Base-by-base conservation (phyloP, 2,888 invertebrate species). In the Temnothorax rugatulus region DNA sequence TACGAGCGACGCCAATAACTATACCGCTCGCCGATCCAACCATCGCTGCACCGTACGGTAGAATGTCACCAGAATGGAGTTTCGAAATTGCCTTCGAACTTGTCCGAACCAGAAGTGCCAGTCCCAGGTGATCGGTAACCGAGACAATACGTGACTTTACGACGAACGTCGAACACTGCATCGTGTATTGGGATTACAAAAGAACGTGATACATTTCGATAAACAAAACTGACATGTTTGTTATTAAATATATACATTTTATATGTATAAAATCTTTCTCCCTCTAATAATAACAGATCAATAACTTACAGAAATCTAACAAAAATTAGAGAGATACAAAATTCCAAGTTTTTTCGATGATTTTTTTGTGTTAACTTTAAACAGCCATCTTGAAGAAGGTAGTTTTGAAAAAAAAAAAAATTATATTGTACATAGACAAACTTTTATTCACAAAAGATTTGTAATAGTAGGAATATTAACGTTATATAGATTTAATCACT, bases 101-200 rank as follows among this genome's bases (percentile, higher is more conserved):
- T 87, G 88, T 86, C 88, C 59, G 64, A 41, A 64, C 18, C 88
- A 85, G 89, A 89, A 88, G 82, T 86, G 84, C 63, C 88, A 84
- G 88, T 85, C 84, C 84, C 89, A 81, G 82, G 89, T 82, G 88
- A 87, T 89, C 75, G 85, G 89, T 82, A 85, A 87, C 76, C 82
- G 82, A 44, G 79, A 68, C 69, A 87, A 88, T 86, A 84, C 86
- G 75, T 81, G 88, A 84, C 84, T 87, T 84, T 21, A 61, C 87
- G 81, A 44, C 68, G 25, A 85, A 61, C 87, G 81, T 38, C 68
- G 25, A 85, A 75, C 68, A 68, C 68, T 68, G 57, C 82, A n/a
- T 75, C 50, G 44, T 68, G 85, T 59, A 71, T 73, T 25, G 74
- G 34, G 47, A 79, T 79, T 79, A 34, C 13, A 47, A 73, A 81